Conservation (phyloP, 2,797 vertebrate species). For the Rhadinocentrus ornatus region DNA sequence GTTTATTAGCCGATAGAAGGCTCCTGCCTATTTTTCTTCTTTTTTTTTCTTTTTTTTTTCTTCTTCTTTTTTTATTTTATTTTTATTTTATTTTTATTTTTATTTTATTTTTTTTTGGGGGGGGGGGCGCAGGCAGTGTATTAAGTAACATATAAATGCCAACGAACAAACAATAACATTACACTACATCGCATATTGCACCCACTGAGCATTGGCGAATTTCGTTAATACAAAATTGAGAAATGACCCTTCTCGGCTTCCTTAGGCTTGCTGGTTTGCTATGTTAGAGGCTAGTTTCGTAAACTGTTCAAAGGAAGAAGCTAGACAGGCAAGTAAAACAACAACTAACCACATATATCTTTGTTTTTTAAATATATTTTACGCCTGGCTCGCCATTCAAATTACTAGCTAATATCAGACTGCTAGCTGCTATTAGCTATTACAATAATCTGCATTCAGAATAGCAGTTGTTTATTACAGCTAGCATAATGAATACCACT, state of each 20-base stretch:
- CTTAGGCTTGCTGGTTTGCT: slow-evolving; percentile 2
- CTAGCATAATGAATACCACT: not conserved
- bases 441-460: not conserved
- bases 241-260: slow-evolving; percentile 36
- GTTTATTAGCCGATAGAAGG: too few relatives aligned
- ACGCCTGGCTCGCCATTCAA: not conserved
- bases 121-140: too few relatives aligned
- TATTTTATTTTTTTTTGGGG: too few relatives aligned
- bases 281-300: not conserved
- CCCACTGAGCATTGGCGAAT: not conserved
- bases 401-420: not conserved
- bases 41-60: too few relatives aligned
- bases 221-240: too few relatives aligned
- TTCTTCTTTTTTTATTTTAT: too few relatives aligned
- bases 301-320: not conserved
- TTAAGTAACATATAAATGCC: not conserved
- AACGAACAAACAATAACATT: not conserved
- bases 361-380: not conserved
- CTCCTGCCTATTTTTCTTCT: too few relatives aligned
- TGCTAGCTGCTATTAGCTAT: slow-evolving; percentile 3
- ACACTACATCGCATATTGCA: too few relatives aligned
- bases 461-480: not conserved
- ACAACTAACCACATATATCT: not conserved
- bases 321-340: not conserved
- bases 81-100: too few relatives aligned